Evolutionary conservation across 2,113 vertebrate genomes (phyloP).

Genomic region (Bujurquina vittata): DNA sequence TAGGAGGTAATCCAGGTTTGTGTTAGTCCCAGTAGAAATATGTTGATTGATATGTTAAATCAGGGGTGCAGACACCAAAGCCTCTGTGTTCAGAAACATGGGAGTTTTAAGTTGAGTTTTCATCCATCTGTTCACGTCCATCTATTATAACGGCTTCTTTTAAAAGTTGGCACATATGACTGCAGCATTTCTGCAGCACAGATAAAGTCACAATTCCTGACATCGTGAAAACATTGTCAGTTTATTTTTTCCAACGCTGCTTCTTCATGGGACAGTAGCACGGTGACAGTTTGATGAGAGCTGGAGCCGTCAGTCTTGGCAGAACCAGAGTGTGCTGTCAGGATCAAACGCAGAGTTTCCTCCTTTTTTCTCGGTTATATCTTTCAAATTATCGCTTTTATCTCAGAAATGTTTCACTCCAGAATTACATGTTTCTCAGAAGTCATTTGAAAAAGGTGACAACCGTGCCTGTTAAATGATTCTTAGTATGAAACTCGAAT

Average conservation of each 20-base stretch:
- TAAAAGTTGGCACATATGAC: not conserved
- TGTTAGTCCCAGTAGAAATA: not conserved
- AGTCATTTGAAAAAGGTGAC: not conserved
- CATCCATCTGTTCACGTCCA: slow-evolving; percentile 8
- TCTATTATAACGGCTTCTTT: slow-evolving; percentile 10
- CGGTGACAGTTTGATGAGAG: slow-evolving; percentile 36
- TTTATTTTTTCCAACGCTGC: slow-evolving; percentile 31
- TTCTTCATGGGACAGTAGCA: slow-evolving; percentile 37
- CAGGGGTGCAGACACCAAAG: slow-evolving; percentile 2
- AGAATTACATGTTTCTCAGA: not conserved
- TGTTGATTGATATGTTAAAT: slow-evolving; percentile 25
- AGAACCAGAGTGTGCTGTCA: slow-evolving; percentile 14
- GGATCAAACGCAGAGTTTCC: slow-evolving; percentile 34
- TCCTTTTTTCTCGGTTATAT: not conserved
- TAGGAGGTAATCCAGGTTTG: not conserved
- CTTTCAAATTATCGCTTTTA: not conserved
- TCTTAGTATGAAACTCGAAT: slow-evolving; percentile 6
- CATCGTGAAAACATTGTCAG: slow-evolving; percentile 22
- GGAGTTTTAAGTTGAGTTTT: not conserved
- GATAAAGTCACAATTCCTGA: slow-evolving; percentile 9
- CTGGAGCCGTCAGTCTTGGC: slow-evolving; percentile 15
- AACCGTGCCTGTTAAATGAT: not conserved
- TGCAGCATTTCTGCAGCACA: not conserved
- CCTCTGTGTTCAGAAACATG: not conserved
- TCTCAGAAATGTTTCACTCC: not conserved